Evolutionary conservation across 2,888 invertebrate species (phyloP).

Genomic region (Anorthoa munda): DNA sequence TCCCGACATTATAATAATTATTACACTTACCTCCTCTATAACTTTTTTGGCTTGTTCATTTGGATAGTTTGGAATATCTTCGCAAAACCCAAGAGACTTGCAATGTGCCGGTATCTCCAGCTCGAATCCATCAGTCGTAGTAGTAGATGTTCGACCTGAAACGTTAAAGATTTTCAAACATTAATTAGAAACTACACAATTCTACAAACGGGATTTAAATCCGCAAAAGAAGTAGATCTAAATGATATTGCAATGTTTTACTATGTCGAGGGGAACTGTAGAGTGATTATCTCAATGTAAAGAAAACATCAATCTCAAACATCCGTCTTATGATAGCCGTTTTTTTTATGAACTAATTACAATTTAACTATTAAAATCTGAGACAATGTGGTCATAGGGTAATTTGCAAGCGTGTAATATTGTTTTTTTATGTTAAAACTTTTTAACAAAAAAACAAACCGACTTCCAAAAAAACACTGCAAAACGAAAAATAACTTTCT

Average conservation of each 20-base stretch:
- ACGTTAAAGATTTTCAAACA: conserved; percentile 5
- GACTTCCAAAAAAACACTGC: no score
- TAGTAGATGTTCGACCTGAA: conserved; percentile 64
- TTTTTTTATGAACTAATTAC: conserved; percentile 42
- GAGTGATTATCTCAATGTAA: conserved; percentile 23
- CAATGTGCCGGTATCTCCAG: conserved; percentile 69
- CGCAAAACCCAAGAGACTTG: conserved; percentile 75
- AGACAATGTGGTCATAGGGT: conserved; percentile 59
- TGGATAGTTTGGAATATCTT: conserved; percentile 79
- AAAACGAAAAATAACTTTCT: no score
- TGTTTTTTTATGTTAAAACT: conserved; percentile 41
- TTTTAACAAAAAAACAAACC: no score
- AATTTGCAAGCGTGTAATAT: conserved; percentile 52
- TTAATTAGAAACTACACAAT: neutral
- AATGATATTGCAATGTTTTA: conserved; percentile 9
- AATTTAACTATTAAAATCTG: conserved; percentile 48
- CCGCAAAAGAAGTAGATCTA: neutral
- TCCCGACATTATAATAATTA: no score
- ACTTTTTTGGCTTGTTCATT: conserved; percentile 70
- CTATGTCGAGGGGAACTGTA: conserved; percentile 21
- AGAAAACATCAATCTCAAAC: conserved; percentile 35
- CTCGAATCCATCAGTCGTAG: conserved; percentile 65
- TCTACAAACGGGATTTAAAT: neutral
- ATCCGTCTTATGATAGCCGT: conserved; percentile 59
- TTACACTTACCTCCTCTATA: conserved; percentile 67